Conservation (phyloP, 2,888 invertebrate genomes). For the Prosopocoilus inquinatus region DNA sequence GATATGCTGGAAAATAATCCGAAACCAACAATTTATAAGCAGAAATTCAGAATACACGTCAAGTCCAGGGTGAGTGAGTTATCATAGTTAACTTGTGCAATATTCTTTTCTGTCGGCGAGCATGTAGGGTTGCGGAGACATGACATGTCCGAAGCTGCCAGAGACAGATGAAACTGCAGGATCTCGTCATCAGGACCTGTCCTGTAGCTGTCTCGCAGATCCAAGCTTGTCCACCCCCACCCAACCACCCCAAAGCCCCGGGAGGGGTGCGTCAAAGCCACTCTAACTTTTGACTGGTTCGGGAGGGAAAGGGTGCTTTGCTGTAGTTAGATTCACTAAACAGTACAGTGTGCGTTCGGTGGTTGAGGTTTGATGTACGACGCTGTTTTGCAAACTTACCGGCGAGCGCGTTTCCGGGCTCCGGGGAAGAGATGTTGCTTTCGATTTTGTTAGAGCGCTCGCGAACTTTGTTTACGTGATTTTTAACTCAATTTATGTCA, state of each 20-base stretch:
- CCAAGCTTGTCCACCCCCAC: constrained; percentile 13
- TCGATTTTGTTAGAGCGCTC: no score
- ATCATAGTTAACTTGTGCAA: constrained; percentile 11
- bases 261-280: constrained; percentile 36
- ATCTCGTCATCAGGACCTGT: constrained; percentile 35
- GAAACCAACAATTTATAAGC: no score
- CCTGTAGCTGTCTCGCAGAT: constrained; percentile 30
- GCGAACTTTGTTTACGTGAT: no score
- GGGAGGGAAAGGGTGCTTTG: constrained; percentile 18
- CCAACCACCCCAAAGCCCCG: constrained; percentile 23
- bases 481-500: no score
- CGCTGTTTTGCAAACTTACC: no score
- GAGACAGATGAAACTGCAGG: constrained; percentile 39
- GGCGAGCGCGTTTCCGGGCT: no score
- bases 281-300: constrained; percentile 30
- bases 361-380: constrained; percentile 27
- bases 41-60: neutral
- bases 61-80: constrained; percentile 3
- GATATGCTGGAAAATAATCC: no score
- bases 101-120: constrained; percentile 12
- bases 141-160: constrained; percentile 39
- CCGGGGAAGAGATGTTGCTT: no score
- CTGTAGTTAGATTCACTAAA: constrained; percentile 30
- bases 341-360: constrained; percentile 41
- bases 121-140: constrained; percentile 18